Percentiles rank a stretch among this genome's conserved stretches.
Evolutionary conservation across 2,113 vertebrate genomes (phyloP).

Genomic region (Craseonycteris thonglongyai): DNA sequence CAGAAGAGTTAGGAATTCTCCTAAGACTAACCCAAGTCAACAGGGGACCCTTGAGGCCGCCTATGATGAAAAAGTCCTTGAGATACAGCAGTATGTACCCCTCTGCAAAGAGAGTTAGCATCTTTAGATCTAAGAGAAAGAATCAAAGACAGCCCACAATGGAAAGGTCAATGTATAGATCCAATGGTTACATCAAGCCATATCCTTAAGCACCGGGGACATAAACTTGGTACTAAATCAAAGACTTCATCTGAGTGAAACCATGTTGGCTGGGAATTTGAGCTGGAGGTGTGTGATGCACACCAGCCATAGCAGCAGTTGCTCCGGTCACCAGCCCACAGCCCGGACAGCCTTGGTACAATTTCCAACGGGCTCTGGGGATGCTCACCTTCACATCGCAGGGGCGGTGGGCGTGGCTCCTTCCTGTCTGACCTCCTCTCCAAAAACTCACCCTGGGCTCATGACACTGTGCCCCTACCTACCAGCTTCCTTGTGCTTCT

Average conservation of each 20-base stretch:
- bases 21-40: not conserved
- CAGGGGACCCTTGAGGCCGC: not conserved
- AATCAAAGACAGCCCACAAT: constrained; percentile 51
- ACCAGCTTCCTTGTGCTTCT: not conserved
- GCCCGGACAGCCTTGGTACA: not conserved
- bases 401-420: not conserved
- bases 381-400: not conserved
- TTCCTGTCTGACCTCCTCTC: not conserved
- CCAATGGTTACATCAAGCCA: constrained; percentile 69
- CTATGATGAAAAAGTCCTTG: not conserved
- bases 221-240: constrained; percentile 73
- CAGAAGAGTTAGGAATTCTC: not conserved
- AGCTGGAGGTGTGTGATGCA: constrained; percentile 68
- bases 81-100: not conserved
- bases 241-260: constrained; percentile 70
- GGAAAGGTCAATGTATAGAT: constrained; percentile 70
- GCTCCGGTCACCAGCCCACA: not conserved
- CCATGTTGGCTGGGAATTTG: constrained; percentile 42
- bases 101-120: constrained; percentile 26
- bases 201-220: constrained; percentile 66
- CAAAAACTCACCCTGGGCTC: not conserved
- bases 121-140: constrained; percentile 42
- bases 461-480: no score
- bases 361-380: not conserved
- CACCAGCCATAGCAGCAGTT: constrained; percentile 27